Evolutionary conservation across 2,797 vertebrate genomes (phyloP).

Genomic region (Oryzias sinensis): DNA sequence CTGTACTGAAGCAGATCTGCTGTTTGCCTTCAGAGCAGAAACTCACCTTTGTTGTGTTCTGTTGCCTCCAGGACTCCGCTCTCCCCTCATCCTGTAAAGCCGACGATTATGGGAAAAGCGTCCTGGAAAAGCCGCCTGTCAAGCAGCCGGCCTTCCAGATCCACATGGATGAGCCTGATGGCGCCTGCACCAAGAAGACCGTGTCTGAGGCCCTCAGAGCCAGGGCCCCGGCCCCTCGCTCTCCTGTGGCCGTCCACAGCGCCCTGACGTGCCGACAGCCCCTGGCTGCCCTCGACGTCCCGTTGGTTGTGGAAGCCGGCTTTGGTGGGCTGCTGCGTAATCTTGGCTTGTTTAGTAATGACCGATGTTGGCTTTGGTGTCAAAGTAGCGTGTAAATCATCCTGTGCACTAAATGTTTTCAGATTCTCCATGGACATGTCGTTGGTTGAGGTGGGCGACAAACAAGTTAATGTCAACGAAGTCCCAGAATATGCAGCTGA

Average conservation of each 20-base stretch:
- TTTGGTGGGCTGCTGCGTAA: conserved; percentile 75
- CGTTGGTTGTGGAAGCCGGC: conserved; percentile 82
- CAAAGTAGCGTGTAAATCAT: not conserved
- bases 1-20: no score
- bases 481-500: conserved; percentile 88
- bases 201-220: conserved; percentile 28
- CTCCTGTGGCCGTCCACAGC: conserved; percentile 69
- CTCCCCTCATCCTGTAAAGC: conserved; percentile 68
- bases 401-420: not conserved
- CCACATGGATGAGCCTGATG: conserved; percentile 82
- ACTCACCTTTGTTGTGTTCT: no score
- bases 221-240: conserved; percentile 39
- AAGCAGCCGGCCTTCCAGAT: conserved; percentile 84
- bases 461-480: conserved; percentile 74
- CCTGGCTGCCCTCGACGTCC: conserved; percentile 79
- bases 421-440: conserved; percentile 98
- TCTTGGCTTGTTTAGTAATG: not conserved
- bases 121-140: conserved; percentile 65
- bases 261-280: conserved; percentile 81
- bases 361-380: not conserved
- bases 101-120: conserved; percentile 68
- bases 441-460: conserved; percentile 83
- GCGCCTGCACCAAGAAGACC: conserved; percentile 69
- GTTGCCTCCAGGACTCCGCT: conserved; percentile 39
- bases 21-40: no score